Base-by-base conservation (phyloP, 2,113 vertebrate species). In the Gallinago jamesoni region DNA sequence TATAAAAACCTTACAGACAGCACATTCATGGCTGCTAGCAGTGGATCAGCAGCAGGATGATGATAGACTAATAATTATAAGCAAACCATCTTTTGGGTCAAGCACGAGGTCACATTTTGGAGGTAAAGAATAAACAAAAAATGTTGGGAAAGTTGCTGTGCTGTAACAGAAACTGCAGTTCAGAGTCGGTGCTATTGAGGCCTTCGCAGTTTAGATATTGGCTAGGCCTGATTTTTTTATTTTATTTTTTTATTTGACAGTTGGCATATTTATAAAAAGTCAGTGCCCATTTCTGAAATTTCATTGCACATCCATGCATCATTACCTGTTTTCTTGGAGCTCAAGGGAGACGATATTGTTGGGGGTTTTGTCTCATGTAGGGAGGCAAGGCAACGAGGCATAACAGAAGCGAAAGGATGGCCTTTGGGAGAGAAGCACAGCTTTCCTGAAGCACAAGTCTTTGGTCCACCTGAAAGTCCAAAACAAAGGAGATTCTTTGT, bases 211-310 rank as follows among this genome's bases (percentile, higher is more conserved):
- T 81, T 97, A 90, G 82, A 70, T 62, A 78, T 60, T 86, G 53
- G 30, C 43, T 33, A 80, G 57, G 25, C 52, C 47, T 88, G 55
- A 94, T 45, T 84, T 85, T 85, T 92, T 89, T 43, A 33, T 75
- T 76, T 66, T 85, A 31, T 30, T 87, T 91, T 91, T 89, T 82
- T 73, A 62, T 84, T 57, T 93, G 69, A 93, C 89, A 62, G 87
- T 75, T 82, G 95, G 79, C 93, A 67, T 96, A 96, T 97, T 97
- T 98, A 79, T 96, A 85, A 97, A 97, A 97, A 97, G 96, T 95
- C 95, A 97, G 73, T 93, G 93, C 83, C 79, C 96, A 94, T 94
- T 96, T 96, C 91, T 86, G 50, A 97, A 97, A 96, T 94, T 96
- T 97, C 95, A 85, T 88, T 96, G 91, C 89, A 94, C 90, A 98